phyloP scores from a whole-genome alignment of 2,113 vertebrate genomes.

The Callithrix jacchus region DNA sequence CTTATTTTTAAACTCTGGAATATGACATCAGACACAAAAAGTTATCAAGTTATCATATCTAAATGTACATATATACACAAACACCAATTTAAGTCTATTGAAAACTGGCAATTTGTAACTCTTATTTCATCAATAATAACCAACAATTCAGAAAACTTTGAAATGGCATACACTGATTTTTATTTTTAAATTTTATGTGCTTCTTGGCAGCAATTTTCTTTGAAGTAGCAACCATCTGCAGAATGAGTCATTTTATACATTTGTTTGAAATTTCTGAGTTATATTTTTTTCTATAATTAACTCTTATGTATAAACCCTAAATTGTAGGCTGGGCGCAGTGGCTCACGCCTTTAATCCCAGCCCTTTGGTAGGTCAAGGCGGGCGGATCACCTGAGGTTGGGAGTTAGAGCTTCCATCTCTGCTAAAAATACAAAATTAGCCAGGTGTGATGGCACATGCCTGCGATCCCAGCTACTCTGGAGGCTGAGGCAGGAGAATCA shows the following conservation, averaged over 20 bases:
- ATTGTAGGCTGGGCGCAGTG: neutral
- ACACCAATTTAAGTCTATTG: neutral
- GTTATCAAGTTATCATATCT: neutral
- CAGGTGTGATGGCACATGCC: too few species aligned
- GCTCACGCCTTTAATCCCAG: too few species aligned
- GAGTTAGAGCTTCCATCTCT: too few species aligned
- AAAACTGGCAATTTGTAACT: neutral
- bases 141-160: constrained; percentile 15
- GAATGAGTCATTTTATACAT: constrained; percentile 48
- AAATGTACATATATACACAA: neutral
- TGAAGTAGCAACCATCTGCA: constrained; percentile 57
- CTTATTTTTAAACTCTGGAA: neutral
- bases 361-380: too few species aligned
- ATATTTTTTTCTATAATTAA: constrained; percentile 33
- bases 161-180: constrained; percentile 34
- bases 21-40: neutral
- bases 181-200: constrained; percentile 40
- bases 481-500: too few species aligned
- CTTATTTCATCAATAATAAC: constrained; percentile 18
- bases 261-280: neutral
- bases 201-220: constrained; percentile 47
- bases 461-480: too few species aligned
- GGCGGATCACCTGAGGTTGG: too few species aligned
- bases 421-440: too few species aligned
- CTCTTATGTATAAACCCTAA: neutral